Base-by-base conservation (phyloP, 2,888 invertebrate species). In the Heliconius aoede region DNA sequence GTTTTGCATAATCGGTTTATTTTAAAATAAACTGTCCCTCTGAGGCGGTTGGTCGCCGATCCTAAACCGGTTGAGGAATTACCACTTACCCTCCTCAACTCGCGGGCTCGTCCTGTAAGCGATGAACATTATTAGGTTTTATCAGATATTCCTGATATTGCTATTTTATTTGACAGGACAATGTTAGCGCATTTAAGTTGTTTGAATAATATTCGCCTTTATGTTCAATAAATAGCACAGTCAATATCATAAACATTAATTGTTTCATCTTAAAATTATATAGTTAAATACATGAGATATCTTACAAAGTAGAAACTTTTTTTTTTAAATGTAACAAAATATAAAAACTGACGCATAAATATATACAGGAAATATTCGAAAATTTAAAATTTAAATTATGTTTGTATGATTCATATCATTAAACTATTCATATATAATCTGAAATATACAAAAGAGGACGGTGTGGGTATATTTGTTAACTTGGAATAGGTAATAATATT, bases 1-100 rank as follows among this genome's bases (percentile, higher is more conserved):
- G 84, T 84, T 91, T 90, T 87, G 89, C 88, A 90, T 90, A 90
- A 90, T 91, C 89, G 86, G 86, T 87, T 88, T 88, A 89, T 89
- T 88, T 87, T 84, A 85, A 85, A 85, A 88, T 86, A 87, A 86
- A 87, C 84, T 87, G 86, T 88, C 85, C 84, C 84, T 83, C 61
- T 81, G 83, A 84, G 85, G 85, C 81, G 82, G 79, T 82, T 65
- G 81, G 73, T 58, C 72, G 78, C 67, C 75, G 81, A 80, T 80
- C 74, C 73, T 81, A 79, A 88, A 90, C 90, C 87, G 87, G 90
- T 90, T 79, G 83, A 83, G 81, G 81, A 80, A 85, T 86, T 85
- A 84, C 85, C 86, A n/a, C 81, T 81, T 83, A 81, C 75, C 69
- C 75, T 77, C 80, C 74, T 79, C 74, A 74, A 76, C 55, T 73